These are phyloP conservation scores for Cremastobaeus sp. DNA, from an alignment of 2,888 invertebrate species.

Conservation along the genomic window DNA sequence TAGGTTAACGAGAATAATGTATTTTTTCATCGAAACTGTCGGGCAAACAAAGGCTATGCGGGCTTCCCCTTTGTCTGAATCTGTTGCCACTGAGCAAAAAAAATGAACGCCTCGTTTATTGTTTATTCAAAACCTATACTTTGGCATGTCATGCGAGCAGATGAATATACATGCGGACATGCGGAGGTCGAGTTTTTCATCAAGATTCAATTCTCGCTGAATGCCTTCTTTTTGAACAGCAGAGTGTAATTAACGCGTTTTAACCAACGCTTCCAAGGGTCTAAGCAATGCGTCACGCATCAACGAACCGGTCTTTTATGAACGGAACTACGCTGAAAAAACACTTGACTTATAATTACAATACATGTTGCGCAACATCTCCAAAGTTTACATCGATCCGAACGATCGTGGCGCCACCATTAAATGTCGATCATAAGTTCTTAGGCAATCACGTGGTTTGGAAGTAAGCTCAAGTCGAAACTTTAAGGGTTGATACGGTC, in stretches of 20 bases:
- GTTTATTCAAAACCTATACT: constrained; percentile 55
- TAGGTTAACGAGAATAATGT: constrained; percentile 35
- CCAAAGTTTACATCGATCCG: constrained; percentile 36
- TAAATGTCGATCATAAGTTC: constrained; percentile 21
- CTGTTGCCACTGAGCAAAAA: constrained; percentile 40
- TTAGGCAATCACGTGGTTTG: constrained; percentile 9
- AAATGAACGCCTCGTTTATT: constrained; percentile 54
- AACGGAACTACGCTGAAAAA: constrained; percentile 55
- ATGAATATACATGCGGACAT: constrained; percentile 55
- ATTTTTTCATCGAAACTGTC: constrained; percentile 44
- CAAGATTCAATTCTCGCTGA: constrained; percentile 60
- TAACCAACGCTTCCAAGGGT: constrained; percentile 58
- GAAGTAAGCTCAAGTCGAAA: no score
- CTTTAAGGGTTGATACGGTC: no score
- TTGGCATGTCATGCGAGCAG: constrained; percentile 56
- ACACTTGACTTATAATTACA: constrained; percentile 54
- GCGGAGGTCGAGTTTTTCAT: constrained; percentile 57
- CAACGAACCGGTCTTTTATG: constrained; percentile 56
- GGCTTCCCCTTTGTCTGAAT: constrained; percentile 49
- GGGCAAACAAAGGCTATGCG: constrained; percentile 44
- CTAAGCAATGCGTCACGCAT: constrained; percentile 58
- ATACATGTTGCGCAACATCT: constrained; percentile 48
- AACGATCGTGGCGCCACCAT: neutral
- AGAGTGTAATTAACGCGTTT: constrained; percentile 59
- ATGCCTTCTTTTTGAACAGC: constrained; percentile 59